A percentile compares a stretch with the other conserved stretches of the same genome.
phyloP scores from a whole-genome alignment of 37 sponge, comb jelly and placozoan genomes.

The Spongilla lacustris region DNA sequence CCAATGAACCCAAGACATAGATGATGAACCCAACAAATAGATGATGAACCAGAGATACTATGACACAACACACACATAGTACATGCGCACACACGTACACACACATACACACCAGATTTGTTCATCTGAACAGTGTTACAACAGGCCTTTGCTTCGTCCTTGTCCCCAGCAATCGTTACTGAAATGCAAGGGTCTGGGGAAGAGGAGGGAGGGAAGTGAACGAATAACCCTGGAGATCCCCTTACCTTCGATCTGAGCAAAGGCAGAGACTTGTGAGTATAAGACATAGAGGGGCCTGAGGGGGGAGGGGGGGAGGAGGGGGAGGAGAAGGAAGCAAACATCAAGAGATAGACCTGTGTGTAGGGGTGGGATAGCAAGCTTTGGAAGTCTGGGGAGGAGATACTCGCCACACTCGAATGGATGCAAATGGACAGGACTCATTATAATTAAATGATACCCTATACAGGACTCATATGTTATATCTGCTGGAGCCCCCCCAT shows the following conservation, averaged over 20 bases:
- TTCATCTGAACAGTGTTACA: not conserved
- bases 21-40: too few species aligned
- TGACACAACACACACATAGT: not conserved
- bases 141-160: constrained; percentile 70
- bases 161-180: constrained; percentile 63
- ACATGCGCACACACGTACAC: not conserved
- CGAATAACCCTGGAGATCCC: not conserved
- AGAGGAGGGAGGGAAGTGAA: not conserved
- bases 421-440: too few species aligned
- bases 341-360: too few species aligned
- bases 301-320: not conserved
- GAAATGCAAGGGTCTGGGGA: constrained; percentile 21
- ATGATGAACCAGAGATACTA: too few species aligned
- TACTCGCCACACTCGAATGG: too few species aligned
- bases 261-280: constrained; percentile 75
- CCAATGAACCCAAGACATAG: not conserved
- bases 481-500: too few species aligned
- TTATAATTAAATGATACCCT: too few species aligned
- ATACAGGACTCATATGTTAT: too few species aligned
- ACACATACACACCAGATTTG: not conserved
- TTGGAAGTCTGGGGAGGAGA: too few species aligned
- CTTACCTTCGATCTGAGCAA: constrained; percentile 65
- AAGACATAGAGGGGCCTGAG: constrained; percentile 78
- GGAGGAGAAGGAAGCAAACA: too few species aligned
- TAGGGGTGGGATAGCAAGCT: too few species aligned